Conservation (phyloP, 2,888 invertebrate species). For the Frankliniella intonsa region DNA sequence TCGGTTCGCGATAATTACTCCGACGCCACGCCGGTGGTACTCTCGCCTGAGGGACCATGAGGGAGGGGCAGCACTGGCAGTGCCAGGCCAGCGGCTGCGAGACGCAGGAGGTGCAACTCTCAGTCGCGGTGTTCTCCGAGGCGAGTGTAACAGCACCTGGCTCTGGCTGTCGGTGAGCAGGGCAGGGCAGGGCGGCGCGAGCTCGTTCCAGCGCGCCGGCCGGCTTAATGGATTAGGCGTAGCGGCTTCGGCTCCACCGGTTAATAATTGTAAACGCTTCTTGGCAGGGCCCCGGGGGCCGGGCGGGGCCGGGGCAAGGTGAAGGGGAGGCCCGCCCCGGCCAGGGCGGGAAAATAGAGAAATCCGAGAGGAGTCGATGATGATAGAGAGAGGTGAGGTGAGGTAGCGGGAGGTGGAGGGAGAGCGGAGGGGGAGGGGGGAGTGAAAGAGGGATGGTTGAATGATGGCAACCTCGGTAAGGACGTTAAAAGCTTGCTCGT, state of each 20-base stretch:
- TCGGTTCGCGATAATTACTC: background rate
- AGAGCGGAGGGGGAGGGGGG: background rate
- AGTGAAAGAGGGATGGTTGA: background rate
- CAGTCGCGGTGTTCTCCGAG: no score
- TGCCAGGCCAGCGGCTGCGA: no score
- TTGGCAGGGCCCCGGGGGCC: background rate
- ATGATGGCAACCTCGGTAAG: conserved; percentile 32
- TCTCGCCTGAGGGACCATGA: background rate
- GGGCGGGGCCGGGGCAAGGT: background rate
- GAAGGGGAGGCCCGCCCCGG: background rate
- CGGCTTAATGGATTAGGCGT: conserved; percentile 16
- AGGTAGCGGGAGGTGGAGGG: background rate
- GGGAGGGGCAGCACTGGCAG: no score
- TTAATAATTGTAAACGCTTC: conserved; percentile 20
- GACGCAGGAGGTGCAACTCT: no score
- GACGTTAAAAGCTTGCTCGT: conserved; percentile 38
- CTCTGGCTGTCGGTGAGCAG: background rate
- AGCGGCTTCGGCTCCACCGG: background rate
- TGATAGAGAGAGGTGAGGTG: background rate
- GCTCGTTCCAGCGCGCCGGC: background rate
- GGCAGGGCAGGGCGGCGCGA: background rate
- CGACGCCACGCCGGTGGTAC: background rate
- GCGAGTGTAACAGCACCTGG: no score
- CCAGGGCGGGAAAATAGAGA: background rate
- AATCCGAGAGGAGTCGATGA: background rate